Evolutionary conservation across 2,888 invertebrate species (phyloP).

Genomic region (Acronicta alni): DNA sequence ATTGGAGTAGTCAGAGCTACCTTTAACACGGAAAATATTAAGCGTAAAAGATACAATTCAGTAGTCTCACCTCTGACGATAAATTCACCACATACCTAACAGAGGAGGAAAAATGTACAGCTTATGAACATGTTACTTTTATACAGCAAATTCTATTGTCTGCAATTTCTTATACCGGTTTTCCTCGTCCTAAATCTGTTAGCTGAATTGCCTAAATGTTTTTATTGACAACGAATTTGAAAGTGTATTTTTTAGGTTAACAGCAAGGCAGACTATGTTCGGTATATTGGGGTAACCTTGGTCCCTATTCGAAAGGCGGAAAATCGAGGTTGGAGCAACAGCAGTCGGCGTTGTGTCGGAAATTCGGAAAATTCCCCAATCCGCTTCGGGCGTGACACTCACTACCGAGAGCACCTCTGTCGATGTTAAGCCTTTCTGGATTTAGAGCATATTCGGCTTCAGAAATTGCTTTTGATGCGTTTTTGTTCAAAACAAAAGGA

Average conservation of each 20-base stretch:
- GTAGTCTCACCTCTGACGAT: slow-evolving; percentile 20
- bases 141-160: slow-evolving; percentile 19
- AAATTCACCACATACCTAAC: slow-evolving; percentile 26
- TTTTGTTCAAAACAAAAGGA: slow-evolving; percentile 47
- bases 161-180: slow-evolving; percentile 23
- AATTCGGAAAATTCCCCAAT: slow-evolving; percentile 75
- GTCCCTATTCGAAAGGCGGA: slow-evolving; percentile 60
- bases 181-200: slow-evolving; percentile 15
- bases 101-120: slow-evolving; percentile 15
- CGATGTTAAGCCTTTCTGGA: slow-evolving; percentile 69
- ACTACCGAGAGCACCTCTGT: slow-evolving; percentile 64
- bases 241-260: slow-evolving; percentile 51
- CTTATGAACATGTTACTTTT: slow-evolving; percentile 19
- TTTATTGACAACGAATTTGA: slow-evolving; percentile 42
- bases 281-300: slow-evolving; percentile 61
- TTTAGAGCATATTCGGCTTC: slow-evolving; percentile 65
- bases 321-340: slow-evolving; percentile 64
- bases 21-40: slow-evolving; percentile 46
- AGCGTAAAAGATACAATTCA: slow-evolving; percentile 38
- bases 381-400: slow-evolving; percentile 70
- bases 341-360: slow-evolving; percentile 66
- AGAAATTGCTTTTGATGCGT: slow-evolving; percentile 63
- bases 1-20: slow-evolving; percentile 45
- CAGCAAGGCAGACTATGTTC: slow-evolving; percentile 35
- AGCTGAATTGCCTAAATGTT: slow-evolving; percentile 34